Conservation (phyloP, 2,113 vertebrate species). For the Arizona elegans region DNA sequence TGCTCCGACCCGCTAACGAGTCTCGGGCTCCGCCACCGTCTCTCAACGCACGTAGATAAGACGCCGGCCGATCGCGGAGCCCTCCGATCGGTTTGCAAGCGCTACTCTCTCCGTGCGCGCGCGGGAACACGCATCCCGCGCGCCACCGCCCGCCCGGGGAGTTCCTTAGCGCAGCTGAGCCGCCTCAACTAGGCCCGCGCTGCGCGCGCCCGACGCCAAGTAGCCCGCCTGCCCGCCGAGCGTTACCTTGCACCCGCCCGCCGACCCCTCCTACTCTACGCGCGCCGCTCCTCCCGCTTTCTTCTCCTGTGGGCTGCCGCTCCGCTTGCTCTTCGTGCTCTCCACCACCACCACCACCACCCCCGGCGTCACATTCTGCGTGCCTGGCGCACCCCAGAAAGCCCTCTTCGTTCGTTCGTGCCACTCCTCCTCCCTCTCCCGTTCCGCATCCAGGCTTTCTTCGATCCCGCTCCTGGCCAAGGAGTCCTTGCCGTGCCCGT, state of each 20-base stretch:
- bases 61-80: neutral
- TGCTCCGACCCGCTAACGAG: neutral
- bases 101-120: neutral
- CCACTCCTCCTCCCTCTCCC: neutral
- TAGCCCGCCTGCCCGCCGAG: neutral
- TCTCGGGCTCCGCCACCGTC: neutral
- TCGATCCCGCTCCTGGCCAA: neutral
- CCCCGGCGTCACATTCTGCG: too few species aligned
- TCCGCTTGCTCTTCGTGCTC: neutral
- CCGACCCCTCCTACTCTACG: neutral
- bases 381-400: neutral
- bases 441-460: neutral
- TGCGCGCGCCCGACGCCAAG: neutral
- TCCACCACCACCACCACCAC: too few species aligned
- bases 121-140: neutral
- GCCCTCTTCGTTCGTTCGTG: too few species aligned
- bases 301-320: neutral
- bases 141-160: neutral
- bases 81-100: neutral
- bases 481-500: neutral
- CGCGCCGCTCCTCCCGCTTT: neutral
- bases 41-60: neutral
- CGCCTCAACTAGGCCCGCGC: neutral
- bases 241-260: neutral
- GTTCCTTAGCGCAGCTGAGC: neutral